Conservation (phyloP, 2,888 invertebrate genomes). For the Amphimallon solstitiale region DNA sequence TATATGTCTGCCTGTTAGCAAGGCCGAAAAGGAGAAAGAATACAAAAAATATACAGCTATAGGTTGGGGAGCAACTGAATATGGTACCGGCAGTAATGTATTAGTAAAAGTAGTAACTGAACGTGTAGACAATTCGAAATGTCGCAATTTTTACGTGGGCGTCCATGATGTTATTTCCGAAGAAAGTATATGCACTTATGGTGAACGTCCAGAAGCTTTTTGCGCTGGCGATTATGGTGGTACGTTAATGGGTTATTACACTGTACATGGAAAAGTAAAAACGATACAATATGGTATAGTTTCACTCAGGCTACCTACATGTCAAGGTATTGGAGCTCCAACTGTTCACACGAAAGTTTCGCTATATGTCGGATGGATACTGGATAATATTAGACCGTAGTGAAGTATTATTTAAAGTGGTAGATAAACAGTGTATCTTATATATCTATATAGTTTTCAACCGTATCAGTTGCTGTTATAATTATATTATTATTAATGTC, state of each 20-base stretch:
- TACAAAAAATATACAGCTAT: neutral
- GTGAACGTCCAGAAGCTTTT: neutral
- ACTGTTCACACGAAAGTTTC: neutral
- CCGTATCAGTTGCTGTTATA: too few species aligned
- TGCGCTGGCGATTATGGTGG: conserved; percentile 11
- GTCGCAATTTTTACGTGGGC: neutral
- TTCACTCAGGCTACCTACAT: neutral
- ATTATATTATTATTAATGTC: too few species aligned
- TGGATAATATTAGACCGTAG: conserved; percentile 16
- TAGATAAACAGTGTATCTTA: too few species aligned
- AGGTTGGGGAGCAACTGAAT: conserved; percentile 12
- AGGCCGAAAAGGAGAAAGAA: neutral
- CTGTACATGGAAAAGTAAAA: neutral
- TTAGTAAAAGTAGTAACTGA: neutral
- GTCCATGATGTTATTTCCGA: neutral
- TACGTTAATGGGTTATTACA: conserved; percentile 8
- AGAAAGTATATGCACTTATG: neutral
- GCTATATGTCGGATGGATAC: conserved; percentile 8
- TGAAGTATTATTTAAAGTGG: neutral
- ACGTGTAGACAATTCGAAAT: neutral
- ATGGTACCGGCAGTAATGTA: neutral
- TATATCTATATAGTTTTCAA: too few species aligned
- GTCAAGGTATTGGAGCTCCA: neutral
- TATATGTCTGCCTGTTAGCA: conserved; percentile 2
- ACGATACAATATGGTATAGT: conserved; percentile 16